A percentile compares a stretch with the other conserved stretches of the same genome.
Conservation (phyloP, 2,888 invertebrate species). For the Sicus ferrugineus region DNA sequence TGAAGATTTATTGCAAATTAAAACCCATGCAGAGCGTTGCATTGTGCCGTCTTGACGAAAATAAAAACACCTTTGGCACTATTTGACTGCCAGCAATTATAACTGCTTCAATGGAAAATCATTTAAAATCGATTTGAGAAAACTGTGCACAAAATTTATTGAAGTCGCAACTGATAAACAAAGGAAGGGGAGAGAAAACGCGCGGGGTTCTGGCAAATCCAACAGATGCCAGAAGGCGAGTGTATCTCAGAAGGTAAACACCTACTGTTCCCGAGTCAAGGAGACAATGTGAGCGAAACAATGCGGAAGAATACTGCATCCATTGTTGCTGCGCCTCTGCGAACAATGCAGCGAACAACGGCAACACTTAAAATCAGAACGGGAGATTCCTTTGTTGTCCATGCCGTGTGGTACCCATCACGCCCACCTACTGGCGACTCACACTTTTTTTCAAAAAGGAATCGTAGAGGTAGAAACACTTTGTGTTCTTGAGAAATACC, state of each 20-base stretch:
- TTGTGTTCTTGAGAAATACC: not conserved
- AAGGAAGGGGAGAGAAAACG: not conserved
- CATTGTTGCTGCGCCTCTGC: conserved; percentile 25
- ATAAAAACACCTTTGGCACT: not conserved
- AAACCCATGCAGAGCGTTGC: too few relatives aligned
- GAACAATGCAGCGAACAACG: conserved; percentile 13
- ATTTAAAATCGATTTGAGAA: conserved; percentile 54
- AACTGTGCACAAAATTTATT: conserved; percentile 13
- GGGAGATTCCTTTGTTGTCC: not conserved
- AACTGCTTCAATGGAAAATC: conserved; percentile 55
- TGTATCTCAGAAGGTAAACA: not conserved
- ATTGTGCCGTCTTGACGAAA: too few relatives aligned
- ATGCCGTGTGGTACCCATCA: not conserved
- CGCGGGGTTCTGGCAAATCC: not conserved
- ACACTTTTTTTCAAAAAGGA: conserved; percentile 12
- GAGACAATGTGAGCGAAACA: too few relatives aligned
- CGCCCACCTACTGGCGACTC: conserved; percentile 28
- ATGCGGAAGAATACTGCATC: conserved; percentile 30
- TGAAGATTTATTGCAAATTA: not conserved
- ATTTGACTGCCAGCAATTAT: conserved; percentile 50
- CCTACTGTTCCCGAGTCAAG: not conserved
- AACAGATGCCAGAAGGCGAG: conserved; percentile 12
- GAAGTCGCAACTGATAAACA: not conserved
- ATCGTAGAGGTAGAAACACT: not conserved
- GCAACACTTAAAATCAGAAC: conserved; percentile 28